phyloP scores from a whole-genome alignment of 2,113 vertebrate species.

The Odontophorus gujanensis region DNA sequence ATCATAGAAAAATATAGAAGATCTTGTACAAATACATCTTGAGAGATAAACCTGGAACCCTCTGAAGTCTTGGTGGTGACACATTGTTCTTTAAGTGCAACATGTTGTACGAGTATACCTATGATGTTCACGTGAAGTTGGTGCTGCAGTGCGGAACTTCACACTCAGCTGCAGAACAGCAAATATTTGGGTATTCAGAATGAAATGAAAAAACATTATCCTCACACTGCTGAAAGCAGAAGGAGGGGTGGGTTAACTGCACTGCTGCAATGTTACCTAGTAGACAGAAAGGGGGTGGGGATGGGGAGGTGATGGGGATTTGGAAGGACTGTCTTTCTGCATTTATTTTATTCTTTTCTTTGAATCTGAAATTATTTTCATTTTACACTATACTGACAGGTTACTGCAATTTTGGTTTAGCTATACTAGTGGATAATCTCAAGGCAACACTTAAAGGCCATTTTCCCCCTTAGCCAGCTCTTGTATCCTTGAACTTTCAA shows the following conservation, averaged over 20 bases:
- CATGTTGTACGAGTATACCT: background rate
- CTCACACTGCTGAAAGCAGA: background rate
- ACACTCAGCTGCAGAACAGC: background rate
- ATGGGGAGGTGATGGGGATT: background rate
- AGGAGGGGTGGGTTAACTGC: background rate
- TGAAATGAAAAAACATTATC: background rate
- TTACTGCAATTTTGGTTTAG: background rate
- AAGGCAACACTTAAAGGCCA: background rate
- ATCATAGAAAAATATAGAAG: background rate
- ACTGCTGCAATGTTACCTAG: background rate
- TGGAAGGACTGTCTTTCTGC: rapidly evolving
- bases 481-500: background rate
- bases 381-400: background rate
- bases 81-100: background rate
- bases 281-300: background rate
- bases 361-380: background rate
- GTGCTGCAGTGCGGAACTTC: background rate
- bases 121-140: background rate
- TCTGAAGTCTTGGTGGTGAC: background rate
- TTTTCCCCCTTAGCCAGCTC: background rate
- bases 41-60: background rate
- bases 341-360: background rate
- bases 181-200: background rate
- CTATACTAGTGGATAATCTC: background rate
- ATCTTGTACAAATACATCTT: background rate